Conservation (phyloP, 2,888 invertebrate species). For the Melinaea menophilus region DNA sequence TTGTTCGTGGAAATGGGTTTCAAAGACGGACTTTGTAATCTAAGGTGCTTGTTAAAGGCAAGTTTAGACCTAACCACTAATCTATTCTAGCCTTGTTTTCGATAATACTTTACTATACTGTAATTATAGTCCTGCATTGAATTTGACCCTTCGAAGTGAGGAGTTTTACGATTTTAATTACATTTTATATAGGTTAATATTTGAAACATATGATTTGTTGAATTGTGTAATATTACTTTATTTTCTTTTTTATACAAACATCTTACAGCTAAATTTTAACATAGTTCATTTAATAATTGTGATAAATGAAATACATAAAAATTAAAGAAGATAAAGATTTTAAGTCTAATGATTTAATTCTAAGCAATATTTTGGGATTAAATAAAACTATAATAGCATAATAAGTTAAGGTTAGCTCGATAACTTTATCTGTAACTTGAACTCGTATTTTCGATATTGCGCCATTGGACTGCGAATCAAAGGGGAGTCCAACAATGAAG, state of each 20-base stretch:
- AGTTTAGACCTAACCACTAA: slow-evolving; percentile 24
- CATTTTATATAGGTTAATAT: neutral
- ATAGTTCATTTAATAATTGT: too few species aligned
- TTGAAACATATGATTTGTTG: too few species aligned
- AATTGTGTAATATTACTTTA: too few species aligned
- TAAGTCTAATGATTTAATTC: neutral
- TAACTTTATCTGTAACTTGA: slow-evolving; percentile 22
- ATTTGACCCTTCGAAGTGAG: neutral
- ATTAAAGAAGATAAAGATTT: neutral
- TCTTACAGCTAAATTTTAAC: too few species aligned
- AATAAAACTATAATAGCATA: slow-evolving; percentile 2
- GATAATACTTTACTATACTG: slow-evolving; percentile 4
- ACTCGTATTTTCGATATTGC: slow-evolving; percentile 41
- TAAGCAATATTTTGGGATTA: neutral
- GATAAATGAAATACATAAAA: too few species aligned
- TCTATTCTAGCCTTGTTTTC: slow-evolving; percentile 23
- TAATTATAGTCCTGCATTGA: slow-evolving; percentile 10
- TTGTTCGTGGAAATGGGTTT: slow-evolving; percentile 31
- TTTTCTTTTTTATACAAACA: too few species aligned
- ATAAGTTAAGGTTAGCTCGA: slow-evolving; percentile 12
- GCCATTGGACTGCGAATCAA: slow-evolving; percentile 39
- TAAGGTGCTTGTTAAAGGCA: slow-evolving; percentile 29
- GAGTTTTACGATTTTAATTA: neutral
- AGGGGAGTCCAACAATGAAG: slow-evolving; percentile 52
- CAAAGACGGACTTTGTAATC: slow-evolving; percentile 32